Percentiles rank a stretch among this genome's conserved stretches.
Conservation (phyloP, 92 coral and sea anemone genomes). For the Virgularia gustaviana region DNA sequence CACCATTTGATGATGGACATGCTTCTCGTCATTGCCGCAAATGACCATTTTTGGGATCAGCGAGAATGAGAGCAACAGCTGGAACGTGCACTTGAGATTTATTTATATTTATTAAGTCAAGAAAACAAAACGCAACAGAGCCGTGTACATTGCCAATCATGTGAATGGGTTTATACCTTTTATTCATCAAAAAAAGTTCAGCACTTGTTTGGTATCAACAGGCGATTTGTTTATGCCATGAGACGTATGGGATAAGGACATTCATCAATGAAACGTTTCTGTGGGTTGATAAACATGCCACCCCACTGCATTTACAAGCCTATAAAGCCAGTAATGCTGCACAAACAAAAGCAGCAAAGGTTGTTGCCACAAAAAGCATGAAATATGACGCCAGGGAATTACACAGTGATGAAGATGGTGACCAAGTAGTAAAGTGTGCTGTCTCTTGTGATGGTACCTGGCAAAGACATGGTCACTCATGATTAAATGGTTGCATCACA, state of each 20-base stretch:
- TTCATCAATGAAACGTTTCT: not conserved
- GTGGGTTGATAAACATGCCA: not conserved
- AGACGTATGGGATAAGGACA: not conserved
- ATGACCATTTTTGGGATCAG: too few relatives aligned
- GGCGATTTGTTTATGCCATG: not conserved
- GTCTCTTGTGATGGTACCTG: not conserved
- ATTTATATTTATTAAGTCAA: too few relatives aligned
- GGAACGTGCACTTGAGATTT: too few relatives aligned
- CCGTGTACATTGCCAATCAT: not conserved
- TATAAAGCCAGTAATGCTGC: not conserved
- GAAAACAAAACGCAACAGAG: too few relatives aligned
- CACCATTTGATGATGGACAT: too few relatives aligned
- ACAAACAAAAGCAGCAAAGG: not conserved
- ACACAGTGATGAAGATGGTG: not conserved
- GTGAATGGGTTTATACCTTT: not conserved
- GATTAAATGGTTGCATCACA: not conserved
- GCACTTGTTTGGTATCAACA: not conserved
- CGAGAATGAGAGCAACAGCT: too few relatives aligned
- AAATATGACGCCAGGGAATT: not conserved
- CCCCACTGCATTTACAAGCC: not conserved
- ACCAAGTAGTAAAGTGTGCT: not conserved
- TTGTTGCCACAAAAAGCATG: not conserved
- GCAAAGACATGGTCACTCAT: constrained; percentile 2
- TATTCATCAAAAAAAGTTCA: not conserved
- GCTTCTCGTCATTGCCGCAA: too few relatives aligned